Evolutionary conservation across 2,888 invertebrate genomes (phyloP).

Genomic region (Nowickia ferox): DNA sequence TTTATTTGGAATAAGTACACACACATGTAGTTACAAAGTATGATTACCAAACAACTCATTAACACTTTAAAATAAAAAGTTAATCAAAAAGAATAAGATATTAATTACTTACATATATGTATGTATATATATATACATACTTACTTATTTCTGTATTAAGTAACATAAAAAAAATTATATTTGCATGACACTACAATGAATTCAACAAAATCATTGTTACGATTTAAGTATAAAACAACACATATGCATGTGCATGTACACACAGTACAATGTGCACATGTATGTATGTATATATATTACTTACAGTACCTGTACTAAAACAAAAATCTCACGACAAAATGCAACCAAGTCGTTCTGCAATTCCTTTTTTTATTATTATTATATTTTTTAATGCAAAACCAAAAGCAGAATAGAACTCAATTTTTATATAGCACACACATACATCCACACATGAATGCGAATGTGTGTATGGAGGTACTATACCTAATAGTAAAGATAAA

Average conservation of each 20-base stretch:
- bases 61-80: constrained; percentile 46
- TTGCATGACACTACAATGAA: constrained; percentile 43
- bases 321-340: constrained; percentile 54
- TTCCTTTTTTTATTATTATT: constrained; percentile 14
- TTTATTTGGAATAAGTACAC: background rate
- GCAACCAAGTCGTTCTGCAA: constrained; percentile 59
- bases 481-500: background rate
- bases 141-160: too few relatives aligned
- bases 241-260: too few relatives aligned
- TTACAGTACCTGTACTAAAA: constrained; percentile 20
- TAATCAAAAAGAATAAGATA: background rate
- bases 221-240: background rate
- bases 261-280: too few relatives aligned
- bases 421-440: too few relatives aligned
- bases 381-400: constrained; percentile 1
- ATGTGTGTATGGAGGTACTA: background rate
- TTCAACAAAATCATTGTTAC: constrained; percentile 23
- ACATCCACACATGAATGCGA: background rate
- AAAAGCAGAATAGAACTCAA: background rate
- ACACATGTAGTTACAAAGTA: background rate
- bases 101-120: background rate
- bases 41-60: constrained; percentile 65
- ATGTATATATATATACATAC: background rate
- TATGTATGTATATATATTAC: too few relatives aligned
- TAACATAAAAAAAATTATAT: background rate